These are phyloP conservation scores for Meloidogyne hapla DNA, from an alignment of 1,140 invertebrate genomes.

Conservation along the genomic window DNA sequence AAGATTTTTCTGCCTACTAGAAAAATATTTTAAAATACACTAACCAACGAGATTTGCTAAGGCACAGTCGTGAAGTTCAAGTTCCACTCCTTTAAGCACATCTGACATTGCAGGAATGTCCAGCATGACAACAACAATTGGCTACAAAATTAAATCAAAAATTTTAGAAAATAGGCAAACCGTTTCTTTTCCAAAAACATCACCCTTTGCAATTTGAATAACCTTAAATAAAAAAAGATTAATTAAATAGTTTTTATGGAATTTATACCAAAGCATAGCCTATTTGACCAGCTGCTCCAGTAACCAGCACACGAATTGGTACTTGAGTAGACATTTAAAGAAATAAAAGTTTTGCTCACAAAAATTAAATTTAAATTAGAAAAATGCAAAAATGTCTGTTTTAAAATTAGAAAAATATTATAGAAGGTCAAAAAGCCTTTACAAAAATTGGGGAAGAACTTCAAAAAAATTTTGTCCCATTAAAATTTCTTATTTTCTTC, in stretches of 20 bases:
- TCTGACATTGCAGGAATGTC: slow-evolving; percentile 93
- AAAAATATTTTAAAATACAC: no score
- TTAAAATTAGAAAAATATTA: no score
- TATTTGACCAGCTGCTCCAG: slow-evolving; percentile 91
- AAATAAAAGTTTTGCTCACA: neutral
- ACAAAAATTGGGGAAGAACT: no score
- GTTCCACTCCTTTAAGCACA: slow-evolving; percentile 89
- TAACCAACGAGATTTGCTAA: slow-evolving; percentile 79
- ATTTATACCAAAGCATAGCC: slow-evolving; percentile 75
- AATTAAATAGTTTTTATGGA: neutral
- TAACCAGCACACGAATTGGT: slow-evolving; percentile 82
- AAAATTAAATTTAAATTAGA: no score
- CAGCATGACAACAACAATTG: slow-evolving; percentile 83
- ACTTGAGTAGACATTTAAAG: slow-evolving; percentile 19
- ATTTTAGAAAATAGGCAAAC: slow-evolving; percentile 20
- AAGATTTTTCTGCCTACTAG: no score
- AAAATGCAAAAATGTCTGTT: no score
- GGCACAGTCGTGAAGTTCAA: slow-evolving; percentile 94
- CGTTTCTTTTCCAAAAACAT: slow-evolving; percentile 81
- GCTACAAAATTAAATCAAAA: slow-evolving; percentile 64
- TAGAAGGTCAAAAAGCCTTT: no score
- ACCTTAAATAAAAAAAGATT: slow-evolving; percentile 27
- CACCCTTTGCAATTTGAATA: slow-evolving; percentile 79
- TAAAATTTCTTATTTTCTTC: no score
- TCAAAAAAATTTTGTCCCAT: no score